Percentiles rank a stretch among this genome's conserved stretches.
phyloP scores from a whole-genome alignment of 2,797 vertebrate genomes.

The Acanthopagrus latus region DNA sequence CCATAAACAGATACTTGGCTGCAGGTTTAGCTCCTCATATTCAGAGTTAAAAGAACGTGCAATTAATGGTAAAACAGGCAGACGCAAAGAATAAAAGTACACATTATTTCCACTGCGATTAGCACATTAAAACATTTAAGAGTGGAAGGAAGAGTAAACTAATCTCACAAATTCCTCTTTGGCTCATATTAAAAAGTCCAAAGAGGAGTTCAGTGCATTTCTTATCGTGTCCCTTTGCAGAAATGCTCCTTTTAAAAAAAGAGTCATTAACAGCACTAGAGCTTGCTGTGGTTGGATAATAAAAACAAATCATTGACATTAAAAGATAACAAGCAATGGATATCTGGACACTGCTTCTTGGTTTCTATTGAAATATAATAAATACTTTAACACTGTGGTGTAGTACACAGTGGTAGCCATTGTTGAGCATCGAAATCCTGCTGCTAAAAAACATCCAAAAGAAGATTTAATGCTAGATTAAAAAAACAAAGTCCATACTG shows the following conservation, averaged over 20 bases:
- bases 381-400: slow-evolving; percentile 44
- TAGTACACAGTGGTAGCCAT: slow-evolving; percentile 13
- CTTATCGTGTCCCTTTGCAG: slow-evolving; percentile 28
- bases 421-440: slow-evolving; percentile 4
- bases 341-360: slow-evolving; percentile 45
- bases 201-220: slow-evolving; percentile 50
- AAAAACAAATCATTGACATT: slow-evolving; percentile 19
- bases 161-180: slow-evolving; percentile 37
- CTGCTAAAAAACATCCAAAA: slow-evolving; percentile 27
- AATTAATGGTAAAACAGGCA: slow-evolving; percentile 29
- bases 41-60: slow-evolving; percentile 20
- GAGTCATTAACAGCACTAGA: slow-evolving; percentile 33
- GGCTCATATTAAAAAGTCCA: slow-evolving; percentile 46
- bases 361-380: slow-evolving; percentile 39
- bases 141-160: slow-evolving; percentile 42
- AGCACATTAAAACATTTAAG: slow-evolving; percentile 33
- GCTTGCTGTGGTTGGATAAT: slow-evolving; percentile 17
- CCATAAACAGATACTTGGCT: not conserved
- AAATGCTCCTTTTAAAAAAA: slow-evolving; percentile 41
- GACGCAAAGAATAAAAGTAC: slow-evolving; percentile 19
- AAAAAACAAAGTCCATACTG: not conserved
- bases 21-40: slow-evolving; percentile 26
- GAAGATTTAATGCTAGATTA: not conserved
- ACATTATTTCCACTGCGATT: slow-evolving; percentile 9
- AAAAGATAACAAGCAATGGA: slow-evolving; percentile 10